phyloP scores from a whole-genome alignment of 2,888 invertebrate species.

The Heliconius ethilla region DNA sequence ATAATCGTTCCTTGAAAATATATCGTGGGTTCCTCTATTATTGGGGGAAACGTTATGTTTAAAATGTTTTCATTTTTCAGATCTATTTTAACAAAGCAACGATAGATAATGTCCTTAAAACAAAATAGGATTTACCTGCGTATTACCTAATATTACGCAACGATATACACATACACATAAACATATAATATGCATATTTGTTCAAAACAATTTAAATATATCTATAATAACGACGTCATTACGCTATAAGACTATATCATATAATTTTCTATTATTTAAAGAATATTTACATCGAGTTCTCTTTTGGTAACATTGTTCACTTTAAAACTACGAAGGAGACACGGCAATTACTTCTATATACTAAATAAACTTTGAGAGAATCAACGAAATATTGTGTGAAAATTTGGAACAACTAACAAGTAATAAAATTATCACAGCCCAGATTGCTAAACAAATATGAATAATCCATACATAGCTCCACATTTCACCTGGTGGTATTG shows the following conservation, averaged over 20 bases:
- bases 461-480: not conserved
- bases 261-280: conserved; percentile 53
- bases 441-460: conserved; percentile 35
- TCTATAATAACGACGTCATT: conserved; percentile 48
- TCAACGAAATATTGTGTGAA: conserved; percentile 14
- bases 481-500: not conserved
- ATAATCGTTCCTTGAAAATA: too few relatives aligned
- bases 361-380: conserved; percentile 33
- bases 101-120: not conserved
- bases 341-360: conserved; percentile 24
- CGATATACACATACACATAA: not conserved
- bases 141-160: conserved; percentile 9
- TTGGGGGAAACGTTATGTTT: too few relatives aligned
- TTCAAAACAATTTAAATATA: conserved; percentile 46
- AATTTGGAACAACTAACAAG: conserved; percentile 40
- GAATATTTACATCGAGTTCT: conserved; percentile 65
- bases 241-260: conserved; percentile 41
- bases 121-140: not conserved
- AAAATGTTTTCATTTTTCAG: not conserved
- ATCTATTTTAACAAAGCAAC: not conserved
- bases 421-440: conserved; percentile 63
- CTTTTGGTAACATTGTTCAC: conserved; percentile 32
- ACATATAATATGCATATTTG: not conserved
- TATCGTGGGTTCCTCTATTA: not conserved
- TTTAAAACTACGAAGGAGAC: conserved; percentile 38